Base-by-base conservation (phyloP, 1,140 invertebrate species). In the Drosophila albomicans region DNA sequence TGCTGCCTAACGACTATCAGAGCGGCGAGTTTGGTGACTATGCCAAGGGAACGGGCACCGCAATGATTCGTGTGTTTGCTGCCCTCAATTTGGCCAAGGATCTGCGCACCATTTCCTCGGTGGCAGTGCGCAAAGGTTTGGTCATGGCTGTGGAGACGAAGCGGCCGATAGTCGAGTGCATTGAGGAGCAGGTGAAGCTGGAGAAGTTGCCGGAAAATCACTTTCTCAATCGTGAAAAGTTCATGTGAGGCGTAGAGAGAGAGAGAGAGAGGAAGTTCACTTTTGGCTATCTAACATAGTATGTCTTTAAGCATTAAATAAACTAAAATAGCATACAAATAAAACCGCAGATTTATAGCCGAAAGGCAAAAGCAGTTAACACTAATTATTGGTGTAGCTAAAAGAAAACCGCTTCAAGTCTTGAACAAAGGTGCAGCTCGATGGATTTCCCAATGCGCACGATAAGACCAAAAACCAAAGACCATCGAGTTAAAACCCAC, bases 21-120 rank as follows among this genome's bases (percentile, higher is more conserved):
- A 95, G 94, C 11, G 95, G 95, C 6, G 96, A 97, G 93, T 97
- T 94, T 63, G 96, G 96, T 0, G 94, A 94, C 32, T 97, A 97
- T 79, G 93, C 93, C 8, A 90, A 81, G 0, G 96, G 96, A 1
- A 95, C 93, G 48, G 94, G 94, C 0, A 95, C 95, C 0, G 93
- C 94, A 1, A 94, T 96, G 61, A 95, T 97, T 11, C 94, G 95
- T 11, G 93, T 96, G 0, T 96, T 94, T 79, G 94, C 94, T 0
- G 95, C 95, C 0, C 78, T 97, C 2, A 95, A 95, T 1, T 90
- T 94, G 56, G 94, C 95, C 1, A 93, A 92, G 0, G 91, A 94
- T 1, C 81, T 97, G n/a, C 94, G 93, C 52, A 96, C 96, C 0
- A 91, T 95, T 0, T 94, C 95, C 8, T 93, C 94, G 0, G 82